Evolutionary conservation across 1,140 invertebrate genomes (phyloP), one percentile per base, ranked within the genome.

Genomic region (Sinella curviseta): DNA sequence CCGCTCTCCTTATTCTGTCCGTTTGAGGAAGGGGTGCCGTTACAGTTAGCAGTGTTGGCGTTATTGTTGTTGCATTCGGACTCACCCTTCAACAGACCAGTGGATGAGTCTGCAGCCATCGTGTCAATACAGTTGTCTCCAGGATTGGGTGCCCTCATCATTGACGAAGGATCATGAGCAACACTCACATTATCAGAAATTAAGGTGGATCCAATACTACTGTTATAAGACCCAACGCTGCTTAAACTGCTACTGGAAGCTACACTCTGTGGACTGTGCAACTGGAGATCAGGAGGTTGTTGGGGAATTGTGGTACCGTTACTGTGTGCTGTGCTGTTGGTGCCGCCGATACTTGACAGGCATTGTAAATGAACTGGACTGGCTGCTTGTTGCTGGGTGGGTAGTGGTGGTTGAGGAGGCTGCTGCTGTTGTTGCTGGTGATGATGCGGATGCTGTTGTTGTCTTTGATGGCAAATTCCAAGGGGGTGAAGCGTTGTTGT

Each of bases 401-500:
- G 65, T 31, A 33, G n/a, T 70, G 26, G 65, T 31, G 65, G 65
- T 36, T 12, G 70, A 31, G 30, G 70, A 12, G 70, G 70, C 39
- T 48, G 39, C 20, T 8, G 39, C 20, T 8, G 39, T 34, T 74
- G 30, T 30, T 74, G 70, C 30, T 74, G 70, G 8, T 74, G 70
- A 16, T 12, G 70, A 74, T 74, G 70, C 8, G 12, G 70, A 28
- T 74, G 70, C 16, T 36, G 39, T 4, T 36, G 74, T 33, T 70
- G 65, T 33, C 65, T 70, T 33, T 70, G 65, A 70, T 70, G 65
- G 65, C 65, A 70, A 33, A 70, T 70, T 30, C 65, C 65, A 33
- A 70, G 65, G 31, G 65, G 65, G 65, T 70, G 65, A 70, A 70
- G 65, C 65, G 65, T 70, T 70, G 65, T 70, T 70, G 65, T 70